These are phyloP conservation scores for Larimichthys polyactis DNA, from an alignment of 2,113 vertebrate species.

Conservation along the genomic window DNA sequence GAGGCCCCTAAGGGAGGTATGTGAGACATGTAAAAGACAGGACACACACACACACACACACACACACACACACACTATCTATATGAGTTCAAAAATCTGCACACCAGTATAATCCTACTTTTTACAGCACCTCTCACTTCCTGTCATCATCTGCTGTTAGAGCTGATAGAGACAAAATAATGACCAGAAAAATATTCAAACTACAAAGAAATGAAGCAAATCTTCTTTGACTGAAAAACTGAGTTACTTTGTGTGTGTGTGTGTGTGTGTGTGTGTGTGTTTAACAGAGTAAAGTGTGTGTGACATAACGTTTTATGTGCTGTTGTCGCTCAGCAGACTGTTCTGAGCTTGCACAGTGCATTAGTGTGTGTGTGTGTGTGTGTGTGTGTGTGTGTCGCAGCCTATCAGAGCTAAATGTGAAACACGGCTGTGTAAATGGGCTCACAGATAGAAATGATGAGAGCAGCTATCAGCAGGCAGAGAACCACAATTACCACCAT, in stretches of 20 bases:
- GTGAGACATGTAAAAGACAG: too few relatives aligned
- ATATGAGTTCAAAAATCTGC: too few relatives aligned
- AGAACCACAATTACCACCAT: constrained; percentile 49
- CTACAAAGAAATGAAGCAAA: neutral
- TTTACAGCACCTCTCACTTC: too few relatives aligned
- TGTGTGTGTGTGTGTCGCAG: constrained; percentile 27
- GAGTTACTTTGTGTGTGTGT: too few relatives aligned
- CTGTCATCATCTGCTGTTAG: too few relatives aligned
- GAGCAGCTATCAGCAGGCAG: constrained; percentile 47
- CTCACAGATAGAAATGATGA: constrained; percentile 72
- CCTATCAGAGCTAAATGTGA: constrained; percentile 64
- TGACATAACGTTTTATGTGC: neutral
- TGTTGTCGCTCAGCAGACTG: neutral
- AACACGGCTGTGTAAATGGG: constrained; percentile 68
- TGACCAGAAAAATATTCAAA: neutral
- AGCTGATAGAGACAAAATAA: too few relatives aligned
- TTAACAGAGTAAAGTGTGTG: neutral
- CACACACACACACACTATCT: too few relatives aligned
- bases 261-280: too few relatives aligned
- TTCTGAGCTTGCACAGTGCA: neutral
- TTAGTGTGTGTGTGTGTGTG: constrained; percentile 1
- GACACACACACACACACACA: too few relatives aligned
- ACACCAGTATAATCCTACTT: too few relatives aligned
- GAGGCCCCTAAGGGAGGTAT: too few relatives aligned
- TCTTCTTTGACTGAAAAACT: neutral